Percentiles rank a stretch among this genome's conserved stretches.
phyloP scores from a whole-genome alignment of 2,113 vertebrate genomes.

The Pan troglodytes region DNA sequence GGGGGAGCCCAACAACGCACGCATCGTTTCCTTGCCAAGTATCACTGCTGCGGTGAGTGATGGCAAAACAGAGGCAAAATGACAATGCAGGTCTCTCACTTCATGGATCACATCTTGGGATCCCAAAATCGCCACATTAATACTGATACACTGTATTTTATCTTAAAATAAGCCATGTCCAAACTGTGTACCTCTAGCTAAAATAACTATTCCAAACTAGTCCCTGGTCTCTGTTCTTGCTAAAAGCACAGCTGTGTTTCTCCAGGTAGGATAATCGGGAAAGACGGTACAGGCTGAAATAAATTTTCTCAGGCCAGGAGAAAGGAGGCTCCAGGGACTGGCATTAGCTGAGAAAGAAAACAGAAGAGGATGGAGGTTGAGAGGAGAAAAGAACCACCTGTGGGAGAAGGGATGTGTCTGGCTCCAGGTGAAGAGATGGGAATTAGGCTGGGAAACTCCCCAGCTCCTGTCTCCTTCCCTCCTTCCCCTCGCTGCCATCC shows the following conservation, averaged over 20 bases:
- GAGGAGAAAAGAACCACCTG: no score
- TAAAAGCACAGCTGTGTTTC: background rate
- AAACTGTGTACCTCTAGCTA: background rate
- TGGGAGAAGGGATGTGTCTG: no score
- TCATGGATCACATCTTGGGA: background rate
- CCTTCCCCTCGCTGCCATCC: no score
- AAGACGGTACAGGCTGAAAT: background rate
- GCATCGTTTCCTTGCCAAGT: no score
- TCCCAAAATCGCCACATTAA: no score
- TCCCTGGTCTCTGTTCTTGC: background rate
- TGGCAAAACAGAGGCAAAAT: background rate
- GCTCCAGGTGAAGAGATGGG: background rate
- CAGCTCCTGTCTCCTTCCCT: rapidly evolving
- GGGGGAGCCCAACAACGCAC: background rate
- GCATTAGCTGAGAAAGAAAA: background rate
- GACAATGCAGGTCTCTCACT: background rate
- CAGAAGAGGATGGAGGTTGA: background rate
- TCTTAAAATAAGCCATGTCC: background rate
- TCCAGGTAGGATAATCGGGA: background rate
- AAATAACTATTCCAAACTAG: background rate
- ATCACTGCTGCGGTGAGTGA: background rate
- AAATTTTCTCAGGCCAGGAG: background rate
- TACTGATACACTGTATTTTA: background rate
- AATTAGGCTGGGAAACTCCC: no score
- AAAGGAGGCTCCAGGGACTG: background rate